These are phyloP conservation scores for Periophthalmodon schlosseri DNA, from an alignment of 2,113 vertebrate species.

Conservation along the genomic window DNA sequence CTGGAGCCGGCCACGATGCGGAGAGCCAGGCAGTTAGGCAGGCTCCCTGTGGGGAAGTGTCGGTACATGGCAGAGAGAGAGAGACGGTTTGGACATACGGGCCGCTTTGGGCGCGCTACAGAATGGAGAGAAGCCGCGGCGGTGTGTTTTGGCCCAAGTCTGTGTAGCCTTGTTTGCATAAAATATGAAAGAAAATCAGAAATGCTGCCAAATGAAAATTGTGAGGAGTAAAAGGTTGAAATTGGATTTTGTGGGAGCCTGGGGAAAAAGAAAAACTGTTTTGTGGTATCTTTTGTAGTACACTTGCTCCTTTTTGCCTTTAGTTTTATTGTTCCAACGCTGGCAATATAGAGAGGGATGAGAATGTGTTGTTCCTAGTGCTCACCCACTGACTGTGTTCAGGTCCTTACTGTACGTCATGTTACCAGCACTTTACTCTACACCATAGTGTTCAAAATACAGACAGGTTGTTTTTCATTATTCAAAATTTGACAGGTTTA, in stretches of 20 bases:
- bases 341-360: neutral
- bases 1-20: slow-evolving; percentile 29
- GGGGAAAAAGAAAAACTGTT: neutral
- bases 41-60: slow-evolving; percentile 3
- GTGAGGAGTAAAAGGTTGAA: slow-evolving; percentile 4
- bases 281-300: neutral
- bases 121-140: neutral
- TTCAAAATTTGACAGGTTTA: no score
- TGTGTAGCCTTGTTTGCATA: neutral
- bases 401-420: neutral
- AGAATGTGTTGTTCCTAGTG: neutral
- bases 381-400: neutral
- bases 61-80: slow-evolving; percentile 31
- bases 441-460: neutral
- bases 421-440: neutral
- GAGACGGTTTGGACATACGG: slow-evolving; percentile 21
- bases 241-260: neutral
- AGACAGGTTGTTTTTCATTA: neutral
- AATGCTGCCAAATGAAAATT: neutral
- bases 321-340: neutral
- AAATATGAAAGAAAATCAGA: neutral
- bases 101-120: neutral
- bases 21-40: slow-evolving; percentile 23
- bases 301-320: slow-evolving; percentile 2
- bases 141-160: neutral